These are phyloP conservation scores for Andrena hattorfiana DNA, from an alignment of 2,888 invertebrate species.

Conservation along the genomic window DNA sequence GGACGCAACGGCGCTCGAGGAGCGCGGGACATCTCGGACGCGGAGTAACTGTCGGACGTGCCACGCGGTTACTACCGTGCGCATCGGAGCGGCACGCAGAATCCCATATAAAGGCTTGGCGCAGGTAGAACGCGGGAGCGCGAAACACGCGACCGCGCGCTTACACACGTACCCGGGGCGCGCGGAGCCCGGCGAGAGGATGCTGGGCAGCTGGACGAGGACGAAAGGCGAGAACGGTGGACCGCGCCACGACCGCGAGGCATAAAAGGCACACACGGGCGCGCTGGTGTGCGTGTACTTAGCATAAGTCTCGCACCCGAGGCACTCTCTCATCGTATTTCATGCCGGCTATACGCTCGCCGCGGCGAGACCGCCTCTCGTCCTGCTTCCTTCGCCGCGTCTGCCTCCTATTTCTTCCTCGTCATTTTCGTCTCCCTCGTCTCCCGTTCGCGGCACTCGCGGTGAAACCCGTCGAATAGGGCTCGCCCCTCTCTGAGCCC, in stretches of 20 bases:
- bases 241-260: constrained; percentile 55
- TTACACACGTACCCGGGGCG: constrained; percentile 23
- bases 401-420: constrained; percentile 43
- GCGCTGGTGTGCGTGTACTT: constrained; percentile 79
- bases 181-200: constrained; percentile 23
- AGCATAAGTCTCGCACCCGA: constrained; percentile 83
- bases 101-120: constrained; percentile 62
- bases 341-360: constrained; percentile 74
- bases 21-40: constrained; percentile 23
- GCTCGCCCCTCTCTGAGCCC: neutral
- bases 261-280: constrained; percentile 65
- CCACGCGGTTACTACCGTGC: constrained; percentile 50
- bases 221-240: constrained; percentile 45
- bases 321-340: constrained; percentile 84
- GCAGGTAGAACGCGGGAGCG: constrained; percentile 60
- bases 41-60: constrained; percentile 20
- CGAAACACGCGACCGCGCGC: constrained; percentile 63
- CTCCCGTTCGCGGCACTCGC: constrained; percentile 1
- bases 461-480: neutral
- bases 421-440: constrained; percentile 47
- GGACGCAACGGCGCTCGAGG: neutral
- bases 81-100: constrained; percentile 27
- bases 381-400: constrained; percentile 44
- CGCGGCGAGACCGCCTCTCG: constrained; percentile 61
- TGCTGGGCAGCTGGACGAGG: constrained; percentile 40